These are phyloP conservation scores for Acipenser ruthenus DNA, from an alignment of 2,797 vertebrate genomes.

Conservation along the genomic window DNA sequence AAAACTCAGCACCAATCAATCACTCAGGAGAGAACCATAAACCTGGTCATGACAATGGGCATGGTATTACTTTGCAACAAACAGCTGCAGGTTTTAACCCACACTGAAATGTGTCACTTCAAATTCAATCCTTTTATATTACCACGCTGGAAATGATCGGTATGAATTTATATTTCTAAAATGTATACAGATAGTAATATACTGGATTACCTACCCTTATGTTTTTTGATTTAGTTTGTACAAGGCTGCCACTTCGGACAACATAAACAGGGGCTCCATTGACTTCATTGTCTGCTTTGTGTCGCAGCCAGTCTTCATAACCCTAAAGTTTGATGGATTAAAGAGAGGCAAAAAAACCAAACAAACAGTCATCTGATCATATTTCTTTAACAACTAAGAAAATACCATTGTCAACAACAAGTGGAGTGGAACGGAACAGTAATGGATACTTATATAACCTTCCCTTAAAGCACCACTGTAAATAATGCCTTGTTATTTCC, in stretches of 20 bases:
- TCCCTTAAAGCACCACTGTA: too few species aligned
- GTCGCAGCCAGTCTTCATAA: slow-evolving; percentile 94
- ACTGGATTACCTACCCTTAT: slow-evolving; percentile 71
- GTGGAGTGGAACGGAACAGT: slow-evolving; percentile 22
- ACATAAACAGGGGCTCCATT: slow-evolving; percentile 94
- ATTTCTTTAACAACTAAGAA: slow-evolving; percentile 14
- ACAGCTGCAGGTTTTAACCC: too few species aligned
- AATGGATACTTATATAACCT: slow-evolving; percentile 16
- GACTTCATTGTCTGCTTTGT: slow-evolving; percentile 97
- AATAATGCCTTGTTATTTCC: too few species aligned
- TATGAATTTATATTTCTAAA: too few species aligned
- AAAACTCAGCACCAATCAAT: too few species aligned
- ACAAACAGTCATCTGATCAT: not conserved
- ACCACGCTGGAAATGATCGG: too few species aligned
- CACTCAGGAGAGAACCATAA: too few species aligned
- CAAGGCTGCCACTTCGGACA: slow-evolving; percentile 92
- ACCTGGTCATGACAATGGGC: too few species aligned
- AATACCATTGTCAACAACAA: slow-evolving; percentile 24
- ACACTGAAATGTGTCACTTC: too few species aligned
- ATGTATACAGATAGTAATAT: too few species aligned
- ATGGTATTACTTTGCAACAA: slow-evolving; percentile 47
- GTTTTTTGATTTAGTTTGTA: slow-evolving; percentile 95
- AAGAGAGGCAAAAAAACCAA: slow-evolving; percentile 7
- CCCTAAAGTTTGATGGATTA: slow-evolving; percentile 54
- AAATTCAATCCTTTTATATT: too few species aligned